These are phyloP conservation scores for Scartelaos histophorus DNA, from an alignment of 2,113 vertebrate genomes.

Conservation along the genomic window DNA sequence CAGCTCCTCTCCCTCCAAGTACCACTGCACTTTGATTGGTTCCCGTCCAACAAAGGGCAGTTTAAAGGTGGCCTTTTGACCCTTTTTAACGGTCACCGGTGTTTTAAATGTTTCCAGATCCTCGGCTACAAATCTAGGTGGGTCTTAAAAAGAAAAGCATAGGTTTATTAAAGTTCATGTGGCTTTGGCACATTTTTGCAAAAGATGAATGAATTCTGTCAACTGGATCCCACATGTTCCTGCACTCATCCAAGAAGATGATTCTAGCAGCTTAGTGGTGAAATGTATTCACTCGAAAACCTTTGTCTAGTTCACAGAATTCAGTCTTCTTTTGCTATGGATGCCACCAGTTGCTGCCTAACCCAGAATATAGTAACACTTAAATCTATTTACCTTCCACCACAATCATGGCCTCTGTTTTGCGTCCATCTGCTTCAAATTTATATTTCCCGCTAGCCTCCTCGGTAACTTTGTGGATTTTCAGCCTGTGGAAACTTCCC, in stretches of 20 bases:
- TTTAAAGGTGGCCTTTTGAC: slow-evolving; percentile 79
- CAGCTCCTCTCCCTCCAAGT: slow-evolving; percentile 82
- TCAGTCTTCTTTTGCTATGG: too few species aligned
- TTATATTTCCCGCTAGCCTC: slow-evolving; percentile 83
- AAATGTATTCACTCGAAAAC: too few species aligned
- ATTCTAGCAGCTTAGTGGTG: too few species aligned
- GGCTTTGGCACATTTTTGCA: too few species aligned
- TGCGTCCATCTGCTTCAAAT: slow-evolving; percentile 83
- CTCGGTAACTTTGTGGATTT: slow-evolving; percentile 77
- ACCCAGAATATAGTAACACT: too few species aligned
- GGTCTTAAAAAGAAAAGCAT: slow-evolving; percentile 72
- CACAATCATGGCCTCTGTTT: slow-evolving; percentile 74
- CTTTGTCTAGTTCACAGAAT: too few species aligned
- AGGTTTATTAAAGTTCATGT: background rate
- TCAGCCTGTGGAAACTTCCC: slow-evolving; percentile 80
- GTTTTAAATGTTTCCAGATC: slow-evolving; percentile 73
- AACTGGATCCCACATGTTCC: too few species aligned
- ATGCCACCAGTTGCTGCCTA: too few species aligned
- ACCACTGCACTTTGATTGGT: slow-evolving; percentile 84
- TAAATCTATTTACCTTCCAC: slow-evolving; percentile 74
- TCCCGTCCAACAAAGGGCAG: slow-evolving; percentile 79
- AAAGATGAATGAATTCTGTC: too few species aligned
- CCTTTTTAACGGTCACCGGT: slow-evolving; percentile 80
- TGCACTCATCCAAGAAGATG: too few species aligned
- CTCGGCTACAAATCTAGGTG: slow-evolving; percentile 80